phyloP scores from a whole-genome alignment of 1,140 invertebrate genomes.

The Drosophila seguyi region DNA sequence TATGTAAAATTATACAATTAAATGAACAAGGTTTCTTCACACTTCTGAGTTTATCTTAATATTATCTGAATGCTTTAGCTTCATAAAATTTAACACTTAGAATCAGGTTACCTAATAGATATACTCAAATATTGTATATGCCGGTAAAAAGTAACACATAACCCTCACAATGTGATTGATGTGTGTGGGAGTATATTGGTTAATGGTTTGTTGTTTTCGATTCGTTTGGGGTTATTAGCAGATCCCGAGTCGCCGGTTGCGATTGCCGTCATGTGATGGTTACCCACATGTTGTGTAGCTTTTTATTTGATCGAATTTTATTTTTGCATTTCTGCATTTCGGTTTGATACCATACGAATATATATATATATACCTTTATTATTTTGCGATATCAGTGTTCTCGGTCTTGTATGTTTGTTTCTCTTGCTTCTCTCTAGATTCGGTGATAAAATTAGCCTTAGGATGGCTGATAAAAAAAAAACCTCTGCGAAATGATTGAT shows the following conservation, averaged over 20 bases:
- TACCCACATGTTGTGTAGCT: slow-evolving; percentile 3
- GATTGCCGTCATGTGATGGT: slow-evolving; percentile 27
- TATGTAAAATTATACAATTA: background rate
- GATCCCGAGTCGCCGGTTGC: slow-evolving; percentile 15
- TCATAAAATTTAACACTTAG: background rate
- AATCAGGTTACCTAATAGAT: background rate
- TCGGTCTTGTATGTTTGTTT: background rate
- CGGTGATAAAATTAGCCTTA: slow-evolving; percentile 9
- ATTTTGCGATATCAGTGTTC: background rate
- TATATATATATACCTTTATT: background rate
- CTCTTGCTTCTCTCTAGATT: background rate
- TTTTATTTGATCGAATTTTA: slow-evolving; percentile 9
- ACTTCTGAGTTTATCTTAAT: background rate
- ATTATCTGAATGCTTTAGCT: background rate
- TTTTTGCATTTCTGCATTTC: slow-evolving; percentile 16
- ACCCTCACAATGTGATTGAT: slow-evolving; percentile 22
- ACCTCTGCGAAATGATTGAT: slow-evolving; percentile 27
- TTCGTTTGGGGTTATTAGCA: slow-evolving; percentile 10
- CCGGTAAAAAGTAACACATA: slow-evolving; percentile 18
- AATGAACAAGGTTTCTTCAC: background rate
- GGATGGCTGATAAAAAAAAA: background rate
- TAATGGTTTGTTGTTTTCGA: slow-evolving; percentile 38
- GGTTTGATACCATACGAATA: background rate
- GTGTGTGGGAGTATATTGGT: slow-evolving; percentile 24
- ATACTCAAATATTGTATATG: background rate